Conservation (phyloP, 2,888 invertebrate species). For the Cosmia pyralina region DNA sequence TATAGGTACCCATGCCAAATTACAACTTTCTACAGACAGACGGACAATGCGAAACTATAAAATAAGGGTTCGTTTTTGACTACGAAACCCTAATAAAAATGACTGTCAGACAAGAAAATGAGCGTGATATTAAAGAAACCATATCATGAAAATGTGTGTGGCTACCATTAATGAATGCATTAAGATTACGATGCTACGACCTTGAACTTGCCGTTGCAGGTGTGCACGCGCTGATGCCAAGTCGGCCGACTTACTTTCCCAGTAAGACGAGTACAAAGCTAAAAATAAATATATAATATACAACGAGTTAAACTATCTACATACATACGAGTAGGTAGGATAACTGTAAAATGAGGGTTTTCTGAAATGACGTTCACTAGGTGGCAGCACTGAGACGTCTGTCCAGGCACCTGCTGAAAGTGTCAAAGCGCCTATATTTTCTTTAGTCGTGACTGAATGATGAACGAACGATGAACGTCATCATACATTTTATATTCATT, state of each 20-base stretch:
- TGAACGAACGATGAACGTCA: too few relatives aligned
- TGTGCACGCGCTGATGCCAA: constrained; percentile 48
- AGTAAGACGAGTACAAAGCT: constrained; percentile 26
- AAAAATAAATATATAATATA: constrained; percentile 33
- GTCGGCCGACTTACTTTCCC: constrained; percentile 43
- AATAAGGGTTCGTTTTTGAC: too few relatives aligned
- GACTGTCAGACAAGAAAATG: neutral
- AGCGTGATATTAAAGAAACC: neutral
- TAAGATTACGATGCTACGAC: constrained; percentile 34
- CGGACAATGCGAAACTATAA: too few relatives aligned
- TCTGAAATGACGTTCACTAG: too few relatives aligned
- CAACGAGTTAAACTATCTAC: constrained; percentile 8
- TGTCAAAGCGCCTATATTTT: too few relatives aligned
- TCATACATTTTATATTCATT: too few relatives aligned
- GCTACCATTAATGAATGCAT: constrained; percentile 5
- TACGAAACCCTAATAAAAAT: neutral
- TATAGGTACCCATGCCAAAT: too few relatives aligned
- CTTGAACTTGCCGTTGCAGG: constrained; percentile 58
- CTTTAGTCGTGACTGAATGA: too few relatives aligned
- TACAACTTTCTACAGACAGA: too few relatives aligned
- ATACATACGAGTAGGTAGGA: neutral
- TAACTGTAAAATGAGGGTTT: constrained; percentile 19
- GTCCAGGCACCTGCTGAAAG: too few relatives aligned
- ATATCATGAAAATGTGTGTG: neutral
- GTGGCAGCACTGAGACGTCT: too few relatives aligned